Conservation (phyloP, 1,140 invertebrate genomes). For the Formica exsecta region DNA sequence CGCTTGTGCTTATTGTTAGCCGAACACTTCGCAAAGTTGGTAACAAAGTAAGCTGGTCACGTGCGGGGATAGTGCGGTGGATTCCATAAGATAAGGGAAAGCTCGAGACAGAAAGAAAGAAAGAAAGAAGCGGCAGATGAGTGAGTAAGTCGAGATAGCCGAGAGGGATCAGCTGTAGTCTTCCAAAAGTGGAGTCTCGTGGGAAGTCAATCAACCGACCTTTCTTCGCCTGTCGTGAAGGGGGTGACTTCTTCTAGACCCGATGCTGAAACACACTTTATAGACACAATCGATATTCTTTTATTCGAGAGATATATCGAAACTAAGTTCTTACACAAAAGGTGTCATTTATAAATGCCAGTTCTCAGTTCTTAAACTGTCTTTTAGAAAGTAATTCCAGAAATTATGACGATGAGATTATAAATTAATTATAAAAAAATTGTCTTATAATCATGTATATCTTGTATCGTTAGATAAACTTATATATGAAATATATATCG, state of each 20-base stretch:
- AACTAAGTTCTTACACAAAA: too few species aligned
- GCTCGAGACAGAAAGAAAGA: conserved; percentile 37
- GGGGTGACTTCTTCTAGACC: conserved; percentile 67
- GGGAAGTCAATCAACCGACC: conserved; percentile 86
- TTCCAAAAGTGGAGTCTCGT: conserved; percentile 83
- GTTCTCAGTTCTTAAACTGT: not conserved
- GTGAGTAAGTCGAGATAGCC: conserved; percentile 65
- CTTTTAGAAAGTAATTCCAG: not conserved
- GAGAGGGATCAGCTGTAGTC: conserved; percentile 85
- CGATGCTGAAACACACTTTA: conserved; percentile 41
- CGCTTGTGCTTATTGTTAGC: conserved; percentile 45
- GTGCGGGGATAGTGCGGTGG: conserved; percentile 67
- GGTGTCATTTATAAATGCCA: too few species aligned
- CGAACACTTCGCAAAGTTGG: conserved; percentile 33
- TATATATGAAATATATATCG: too few species aligned
- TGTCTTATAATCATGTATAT: too few species aligned
- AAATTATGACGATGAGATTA: not conserved
- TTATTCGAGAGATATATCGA: conserved; percentile 7
- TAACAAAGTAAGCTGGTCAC: conserved; percentile 73
- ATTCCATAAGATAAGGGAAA: conserved; percentile 50
- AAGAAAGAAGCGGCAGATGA: conserved; percentile 28
- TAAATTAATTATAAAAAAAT: too few species aligned
- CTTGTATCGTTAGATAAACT: too few species aligned
- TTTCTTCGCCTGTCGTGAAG: conserved; percentile 78
- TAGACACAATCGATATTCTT: conserved; percentile 48